Base-by-base conservation (phyloP, 2,797 vertebrate species). In the Phaenicophaeus curvirostris region DNA sequence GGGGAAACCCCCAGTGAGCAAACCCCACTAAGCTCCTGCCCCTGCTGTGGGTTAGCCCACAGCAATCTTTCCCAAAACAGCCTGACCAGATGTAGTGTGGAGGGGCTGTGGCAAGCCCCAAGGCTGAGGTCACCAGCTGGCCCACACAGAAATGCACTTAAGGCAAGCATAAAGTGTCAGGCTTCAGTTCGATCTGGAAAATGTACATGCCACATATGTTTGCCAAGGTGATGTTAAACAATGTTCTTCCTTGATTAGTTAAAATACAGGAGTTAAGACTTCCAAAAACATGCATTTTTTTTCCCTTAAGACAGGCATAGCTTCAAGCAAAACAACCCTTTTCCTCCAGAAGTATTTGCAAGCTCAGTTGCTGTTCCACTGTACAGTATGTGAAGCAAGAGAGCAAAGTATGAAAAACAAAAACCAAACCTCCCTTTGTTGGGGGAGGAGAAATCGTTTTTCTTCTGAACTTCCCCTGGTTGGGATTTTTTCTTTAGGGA, bases 401-500 rank as follows among this genome's bases (percentile, higher is more conserved):
- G 62, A 93, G 42, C 19, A 48, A 62, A 69, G 71, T 28, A 31
- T 2, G 30, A 78, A 95, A 88, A 95, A 80, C 58, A 96, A 92
- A 97, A 97, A 67, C 71, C 94, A 94, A 95, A 95, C 95, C 72
- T 86, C 94, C 77, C 93, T 91, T 65, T 86, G 85, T 73, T 8
- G 44, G 68, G 50, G 15, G 72, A 80, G 76, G n/a, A 91, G 92
- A 94, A 94, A 74, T 50, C 15, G 73, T 69, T 73, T 71, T 69
- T 66, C 76, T 81, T 95, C 86, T 92, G 66, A 96, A 96, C 85
- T 95, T 97, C 87, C 93, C 96, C 97, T 85, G 23, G 57, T 55
- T 93, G 93, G 96, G 96, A 89, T 95, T 97, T 97, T 93, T 96
- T 96, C 96, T 96, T 76, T 62, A 71, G 73, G 87, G 68, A 93